Evolutionary conservation across 2,797 vertebrate genomes (phyloP), one percentile per base, ranked within the genome.

Genomic region (Emydoidea blandingii): DNA sequence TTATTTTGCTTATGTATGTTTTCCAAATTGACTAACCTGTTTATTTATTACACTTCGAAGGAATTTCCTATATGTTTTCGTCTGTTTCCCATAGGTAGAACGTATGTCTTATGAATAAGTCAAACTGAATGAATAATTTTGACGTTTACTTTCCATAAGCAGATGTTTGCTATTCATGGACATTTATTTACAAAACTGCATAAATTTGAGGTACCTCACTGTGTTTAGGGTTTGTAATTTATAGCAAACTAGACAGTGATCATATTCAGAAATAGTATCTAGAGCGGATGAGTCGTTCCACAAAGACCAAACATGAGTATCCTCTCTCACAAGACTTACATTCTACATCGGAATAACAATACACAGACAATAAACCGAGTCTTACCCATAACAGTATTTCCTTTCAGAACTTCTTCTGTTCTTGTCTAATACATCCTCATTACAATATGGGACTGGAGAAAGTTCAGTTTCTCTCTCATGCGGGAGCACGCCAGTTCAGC

Each of bases 1-100:
- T 62, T 56, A 14, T 49, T 1, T 3, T 1, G 47, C 44, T 8
- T 50, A 15, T 19, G 1, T n/a, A 9, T 23, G 0, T 47, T 31
- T 44, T n/a, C 49, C 72, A 53, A 54, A 31, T 87, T 1, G 34
- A 0, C 79, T 81, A 15, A 74, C 15, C 5, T 53, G 50, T 86
- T 78, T 88, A 9, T n/a, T 65, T 80, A 29, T 86, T 50, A 83
- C 2, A 56, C 84, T 25, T n/a, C 25, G 56, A 16, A 83, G 47
- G 54, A 27, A 5, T 72, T 88, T 81, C 23, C 47, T 41, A 4
- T 23, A 87, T 16, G 37, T 15, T 80, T 53, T 18, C 18, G 74
- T 79, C 52, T 79, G 72, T 90, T 91, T n/a, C 5, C 25, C 62
- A 0, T 0, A 59, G 23, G 6, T 79, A 21, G 21, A 92, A 68